phyloP scores from a whole-genome alignment of 92 coral and sea anemone species.

The Muricea muricata region DNA sequence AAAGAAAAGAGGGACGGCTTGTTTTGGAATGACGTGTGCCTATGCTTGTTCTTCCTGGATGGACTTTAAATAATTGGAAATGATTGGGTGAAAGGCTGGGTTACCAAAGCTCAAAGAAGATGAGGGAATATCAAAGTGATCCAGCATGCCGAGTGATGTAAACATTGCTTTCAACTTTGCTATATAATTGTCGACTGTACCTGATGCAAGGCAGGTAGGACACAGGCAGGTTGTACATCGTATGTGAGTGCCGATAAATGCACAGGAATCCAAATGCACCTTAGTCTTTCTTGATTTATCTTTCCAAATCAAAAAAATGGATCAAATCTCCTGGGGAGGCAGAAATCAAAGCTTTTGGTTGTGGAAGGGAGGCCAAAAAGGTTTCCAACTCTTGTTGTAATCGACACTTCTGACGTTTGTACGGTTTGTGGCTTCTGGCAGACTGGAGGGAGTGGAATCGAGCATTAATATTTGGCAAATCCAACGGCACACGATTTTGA shows the following conservation, averaged over 20 bases:
- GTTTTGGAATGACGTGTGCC: constrained; percentile 60
- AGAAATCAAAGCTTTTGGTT: constrained; percentile 52
- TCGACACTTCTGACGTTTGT: constrained; percentile 52
- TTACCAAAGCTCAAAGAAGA: not conserved
- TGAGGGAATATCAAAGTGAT: not conserved
- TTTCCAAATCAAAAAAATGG: constrained; percentile 69
- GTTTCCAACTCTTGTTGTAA: constrained; percentile 50
- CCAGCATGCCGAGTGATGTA: constrained; percentile 7
- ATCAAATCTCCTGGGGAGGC: constrained; percentile 60
- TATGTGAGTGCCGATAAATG: constrained; percentile 34
- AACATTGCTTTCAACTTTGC: constrained; percentile 35
- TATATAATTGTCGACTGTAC: constrained; percentile 70
- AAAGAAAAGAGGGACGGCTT: constrained; percentile 70
- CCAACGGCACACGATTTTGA: not conserved
- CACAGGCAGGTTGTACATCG: constrained; percentile 43
- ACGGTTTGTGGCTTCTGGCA: constrained; percentile 42
- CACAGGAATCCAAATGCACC: constrained; percentile 47
- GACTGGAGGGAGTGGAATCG: not conserved
- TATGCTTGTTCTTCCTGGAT: constrained; percentile 66
- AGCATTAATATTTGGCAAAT: not conserved
- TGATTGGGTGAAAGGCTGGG: constrained; percentile 55
- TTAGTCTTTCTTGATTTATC: constrained; percentile 51
- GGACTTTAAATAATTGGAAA: constrained; percentile 40
- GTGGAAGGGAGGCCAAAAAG: constrained; percentile 53
- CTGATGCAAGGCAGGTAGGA: constrained; percentile 68